These are phyloP conservation scores for Baccha elongata DNA, from an alignment of 2,888 invertebrate genomes.

Conservation along the genomic window DNA sequence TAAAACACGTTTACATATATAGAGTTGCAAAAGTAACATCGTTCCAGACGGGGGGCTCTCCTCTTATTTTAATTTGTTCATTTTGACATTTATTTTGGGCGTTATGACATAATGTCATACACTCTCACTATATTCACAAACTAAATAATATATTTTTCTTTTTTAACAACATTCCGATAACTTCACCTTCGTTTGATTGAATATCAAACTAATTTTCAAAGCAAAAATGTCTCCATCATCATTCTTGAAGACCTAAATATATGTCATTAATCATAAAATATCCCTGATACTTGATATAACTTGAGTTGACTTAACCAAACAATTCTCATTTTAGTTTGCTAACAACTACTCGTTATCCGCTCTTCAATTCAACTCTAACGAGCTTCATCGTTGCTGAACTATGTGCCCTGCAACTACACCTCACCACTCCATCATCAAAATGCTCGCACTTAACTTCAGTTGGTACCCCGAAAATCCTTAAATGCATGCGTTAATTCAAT, in stretches of 20 bases:
- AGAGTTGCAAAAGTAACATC: too few species aligned
- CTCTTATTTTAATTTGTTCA: too few species aligned
- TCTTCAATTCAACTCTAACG: slow-evolving; percentile 52
- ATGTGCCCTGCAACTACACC: not conserved
- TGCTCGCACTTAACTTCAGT: slow-evolving; percentile 3
- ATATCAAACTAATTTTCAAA: too few species aligned
- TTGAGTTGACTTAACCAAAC: slow-evolving; percentile 6
- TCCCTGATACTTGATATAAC: not conserved
- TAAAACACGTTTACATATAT: too few species aligned
- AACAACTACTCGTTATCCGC: slow-evolving; percentile 57
- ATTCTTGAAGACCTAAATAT: not conserved
- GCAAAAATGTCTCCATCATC: not conserved
- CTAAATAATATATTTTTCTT: too few species aligned
- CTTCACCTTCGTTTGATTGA: too few species aligned
- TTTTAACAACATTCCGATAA: too few species aligned
- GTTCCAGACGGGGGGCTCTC: too few species aligned
- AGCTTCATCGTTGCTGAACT: slow-evolving; percentile 36
- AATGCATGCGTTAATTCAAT: slow-evolving; percentile 66
- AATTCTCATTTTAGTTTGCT: slow-evolving; percentile 5
- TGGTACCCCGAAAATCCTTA: slow-evolving; percentile 30
- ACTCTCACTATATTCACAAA: too few species aligned
- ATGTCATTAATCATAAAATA: not conserved
- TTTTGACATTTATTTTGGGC: too few species aligned
- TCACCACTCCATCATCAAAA: not conserved
- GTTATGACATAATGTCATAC: too few species aligned